phyloP scores from a whole-genome alignment of 2,888 invertebrate genomes.

The Napeogenes sylphis region DNA sequence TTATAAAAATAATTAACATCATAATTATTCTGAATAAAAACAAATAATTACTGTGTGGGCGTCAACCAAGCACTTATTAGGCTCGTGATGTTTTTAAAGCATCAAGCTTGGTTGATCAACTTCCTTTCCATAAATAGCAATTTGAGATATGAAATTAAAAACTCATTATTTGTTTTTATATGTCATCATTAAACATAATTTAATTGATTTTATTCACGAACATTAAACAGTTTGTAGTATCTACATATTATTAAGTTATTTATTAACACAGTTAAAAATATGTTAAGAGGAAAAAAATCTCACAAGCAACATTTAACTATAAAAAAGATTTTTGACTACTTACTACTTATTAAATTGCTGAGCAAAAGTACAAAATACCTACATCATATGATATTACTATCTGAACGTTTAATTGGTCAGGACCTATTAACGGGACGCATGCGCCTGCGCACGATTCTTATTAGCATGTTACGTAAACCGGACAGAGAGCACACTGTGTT shows the following conservation, averaged over 20 bases:
- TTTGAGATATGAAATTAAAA: neutral
- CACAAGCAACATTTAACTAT: constrained; percentile 27
- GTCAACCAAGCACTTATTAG: neutral
- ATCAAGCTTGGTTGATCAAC: neutral
- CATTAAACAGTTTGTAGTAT: constrained; percentile 17
- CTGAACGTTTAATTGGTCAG: constrained; percentile 34
- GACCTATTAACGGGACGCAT: constrained; percentile 35
- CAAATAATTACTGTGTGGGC: neutral
- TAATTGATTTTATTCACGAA: neutral
- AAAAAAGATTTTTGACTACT: too few relatives aligned
- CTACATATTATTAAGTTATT: constrained; percentile 22
- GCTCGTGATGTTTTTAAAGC: neutral
- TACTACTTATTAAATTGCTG: too few relatives aligned
- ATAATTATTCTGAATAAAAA: too few relatives aligned
- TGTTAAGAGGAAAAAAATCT: constrained; percentile 17
- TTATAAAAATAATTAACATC: too few relatives aligned
- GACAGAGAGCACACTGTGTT: constrained; percentile 16
- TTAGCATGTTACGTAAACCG: constrained; percentile 34
- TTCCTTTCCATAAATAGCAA: neutral
- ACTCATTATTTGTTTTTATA: too few relatives aligned
- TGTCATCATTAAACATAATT: too few relatives aligned
- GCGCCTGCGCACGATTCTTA: constrained; percentile 29
- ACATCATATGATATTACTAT: neutral
- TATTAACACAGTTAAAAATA: constrained; percentile 13
- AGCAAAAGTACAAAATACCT: too few relatives aligned